Evolutionary conservation across 92 coral and sea anemone species (phyloP), one percentile per base, ranked within the genome.

Genomic region (Nematostella vectensis): DNA sequence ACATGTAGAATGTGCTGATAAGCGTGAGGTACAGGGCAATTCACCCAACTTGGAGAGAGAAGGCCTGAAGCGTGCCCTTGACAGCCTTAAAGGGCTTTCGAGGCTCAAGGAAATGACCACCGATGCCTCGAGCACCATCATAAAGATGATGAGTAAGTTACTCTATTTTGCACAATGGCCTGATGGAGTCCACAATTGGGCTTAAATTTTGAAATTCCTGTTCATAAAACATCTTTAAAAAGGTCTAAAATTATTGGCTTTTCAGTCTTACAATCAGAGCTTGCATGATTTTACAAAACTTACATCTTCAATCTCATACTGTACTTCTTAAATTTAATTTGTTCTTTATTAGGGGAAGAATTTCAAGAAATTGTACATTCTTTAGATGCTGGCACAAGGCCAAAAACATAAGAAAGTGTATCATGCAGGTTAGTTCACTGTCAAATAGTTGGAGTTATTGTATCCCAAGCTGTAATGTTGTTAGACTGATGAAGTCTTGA

Each of bases 31-130:
- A 38, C 50, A 25, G 0, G 20, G 39, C 22, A 58, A 58, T 19
- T 58, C 64, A 20, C 64, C 64, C 0, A 39, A 58, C 44, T 38
- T 58, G 64, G 64, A 58, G 48, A 39, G 50, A 18, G 64, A 58
- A 24, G 52, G 18, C 6, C 51, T 58, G 31, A 20, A 11, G 27
- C 28, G 64, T 18, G 52, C 64, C 20, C 11, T 58, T 16, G 43
- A 39, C 4, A 39, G 28, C 44, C 4, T 58, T 9, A 58, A 40
- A 27, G n/a, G 4, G 1, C 30, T 58, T 1, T 11, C 43, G 28
- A 58, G 43, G 25, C 22, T 58, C 2, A 58, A 39, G 0, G 64
- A 58, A 40, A 16, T 58, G 17, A 31, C 43, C 22, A 58, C 64
- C 10, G 64, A 58, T 58, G 64, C 64, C 12, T 58, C 64, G 28